Evolutionary conservation across 2,888 invertebrate genomes (phyloP), one percentile per base, ranked within the genome.

Genomic region (Micropterix aruncella): DNA sequence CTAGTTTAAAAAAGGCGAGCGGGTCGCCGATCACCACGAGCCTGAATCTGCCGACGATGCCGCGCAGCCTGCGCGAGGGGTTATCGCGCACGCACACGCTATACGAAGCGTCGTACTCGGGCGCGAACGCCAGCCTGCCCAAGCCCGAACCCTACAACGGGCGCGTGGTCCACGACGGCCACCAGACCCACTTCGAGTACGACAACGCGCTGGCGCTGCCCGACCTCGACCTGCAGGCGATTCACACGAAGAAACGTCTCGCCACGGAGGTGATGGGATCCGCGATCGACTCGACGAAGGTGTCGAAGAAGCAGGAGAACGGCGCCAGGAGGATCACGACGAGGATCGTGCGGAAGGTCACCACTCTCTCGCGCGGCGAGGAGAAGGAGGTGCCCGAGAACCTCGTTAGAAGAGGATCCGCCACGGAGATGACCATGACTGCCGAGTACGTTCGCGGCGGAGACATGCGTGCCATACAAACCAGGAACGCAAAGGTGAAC

Each of bases 251-350:
- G 62, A 83, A 88, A 59, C 76, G 82, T 54, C 67, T 89, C 58
- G 83, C 86, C 59, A 88, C 89, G 55, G 87, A 88, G 72, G 82
- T 89, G 60, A 71, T 87, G 56, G 89, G 88, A 57, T 85, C 84
- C 59, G 86, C 87, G 49, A 71, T 86, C 60, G 87, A 89, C 66
- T 83, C 87, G 55, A 84, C 83, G 50, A 85, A 87, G 66, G 82
- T 86, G 56, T 84, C 85, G 61, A 79, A 83, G 63, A 79, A 80
- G 59, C 82, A 81, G 47, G 80, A 83, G 51, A 81, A 79, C 58
- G 88, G 89, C 37, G 80, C 83, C 58, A 75, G 86, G 48, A 78
- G 88, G 52, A 86, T 91, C 52, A 91, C 89, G 18, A 87, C 90
- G 38, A 79, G 87, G 58, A 86, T 91, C 50, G 82, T 91, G 43